phyloP scores from a whole-genome alignment of 2,113 vertebrate genomes.

The Phainopepla nitens region DNA sequence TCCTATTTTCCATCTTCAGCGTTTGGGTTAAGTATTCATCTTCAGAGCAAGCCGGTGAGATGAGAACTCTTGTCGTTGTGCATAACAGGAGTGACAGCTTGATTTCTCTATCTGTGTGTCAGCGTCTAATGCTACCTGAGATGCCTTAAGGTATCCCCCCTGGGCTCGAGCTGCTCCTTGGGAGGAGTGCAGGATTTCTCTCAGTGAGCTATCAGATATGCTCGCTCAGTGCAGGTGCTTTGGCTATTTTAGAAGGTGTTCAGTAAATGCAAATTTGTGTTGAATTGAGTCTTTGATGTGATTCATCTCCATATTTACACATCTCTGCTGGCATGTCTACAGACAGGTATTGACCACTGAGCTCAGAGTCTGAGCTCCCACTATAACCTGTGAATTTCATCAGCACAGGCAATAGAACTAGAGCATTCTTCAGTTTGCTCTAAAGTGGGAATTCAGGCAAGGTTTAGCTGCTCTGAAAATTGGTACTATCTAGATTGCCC shows the following conservation, averaged over 20 bases:
- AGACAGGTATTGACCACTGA: not conserved
- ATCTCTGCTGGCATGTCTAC: not conserved
- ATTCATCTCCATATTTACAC: not conserved
- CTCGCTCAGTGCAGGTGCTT: not conserved
- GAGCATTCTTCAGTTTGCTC: not conserved
- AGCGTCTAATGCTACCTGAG: not conserved
- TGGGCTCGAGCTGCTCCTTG: not conserved
- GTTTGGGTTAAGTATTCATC: not conserved
- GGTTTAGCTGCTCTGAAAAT: not conserved
- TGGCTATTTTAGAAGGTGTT: not conserved
- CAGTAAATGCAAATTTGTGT: not conserved
- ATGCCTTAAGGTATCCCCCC: not conserved
- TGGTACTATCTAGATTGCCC: not conserved
- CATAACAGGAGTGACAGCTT: not conserved
- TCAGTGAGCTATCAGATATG: not conserved
- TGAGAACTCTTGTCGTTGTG: not conserved
- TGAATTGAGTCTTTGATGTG: not conserved
- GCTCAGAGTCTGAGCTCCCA: not conserved
- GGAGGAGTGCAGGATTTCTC: not conserved
- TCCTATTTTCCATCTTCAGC: not conserved
- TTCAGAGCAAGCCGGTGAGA: not conserved
- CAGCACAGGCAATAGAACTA: not conserved
- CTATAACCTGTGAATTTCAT: not conserved
- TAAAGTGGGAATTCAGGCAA: not conserved
- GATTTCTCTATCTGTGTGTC: not conserved